Evolutionary conservation across 2,797 vertebrate species (phyloP), one percentile per base, ranked within the genome.

Genomic region (Sebastes dallii): DNA sequence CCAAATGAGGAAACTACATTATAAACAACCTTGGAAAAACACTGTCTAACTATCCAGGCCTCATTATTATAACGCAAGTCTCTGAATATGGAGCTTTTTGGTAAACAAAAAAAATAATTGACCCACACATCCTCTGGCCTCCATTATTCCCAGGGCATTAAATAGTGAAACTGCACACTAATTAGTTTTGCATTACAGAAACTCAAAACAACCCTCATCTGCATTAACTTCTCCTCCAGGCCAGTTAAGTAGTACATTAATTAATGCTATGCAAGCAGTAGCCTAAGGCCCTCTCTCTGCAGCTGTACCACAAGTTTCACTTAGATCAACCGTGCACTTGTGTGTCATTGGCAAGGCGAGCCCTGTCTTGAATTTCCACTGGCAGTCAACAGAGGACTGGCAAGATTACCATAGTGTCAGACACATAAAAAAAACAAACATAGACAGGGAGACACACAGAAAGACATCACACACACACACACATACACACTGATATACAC

Each of bases 371-470:
- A 86, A 83, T 91, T 84, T 86, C 86, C 71, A 46, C 79, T 87
- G 85, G 86, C 89, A 86, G 86, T 61, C 82, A 83, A 80, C 70
- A 87, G 81, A 78, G 81, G 77, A 85, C 87, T 92, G 91, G 82
- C 82, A 87, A 64, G 55, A 87, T 75, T 61, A 77, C 77, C 79
- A 85, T 55, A 77, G 88, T 86, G 88, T 86, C 88, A 92, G 88
- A 90, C 89, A 85, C 60, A 85, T 78, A 46, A 82, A 81, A 50
- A 50, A 86, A 85, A 83, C 55, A 91, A 85, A 89, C 82, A 86
- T 2, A 84, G 83, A 88, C 77, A 80, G 80, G 50, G 72, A 90
- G 66, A 89, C 79, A 87, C 78, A 82, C 55, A 84, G 34, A 88
- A n/a, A 82, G 58, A 79, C 52, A 85, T 3, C 46, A 67, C 75